Evolutionary conservation across 2,113 vertebrate genomes (phyloP).

Genomic region (western clawed frog (Xenopus tropicalis)): DNA sequence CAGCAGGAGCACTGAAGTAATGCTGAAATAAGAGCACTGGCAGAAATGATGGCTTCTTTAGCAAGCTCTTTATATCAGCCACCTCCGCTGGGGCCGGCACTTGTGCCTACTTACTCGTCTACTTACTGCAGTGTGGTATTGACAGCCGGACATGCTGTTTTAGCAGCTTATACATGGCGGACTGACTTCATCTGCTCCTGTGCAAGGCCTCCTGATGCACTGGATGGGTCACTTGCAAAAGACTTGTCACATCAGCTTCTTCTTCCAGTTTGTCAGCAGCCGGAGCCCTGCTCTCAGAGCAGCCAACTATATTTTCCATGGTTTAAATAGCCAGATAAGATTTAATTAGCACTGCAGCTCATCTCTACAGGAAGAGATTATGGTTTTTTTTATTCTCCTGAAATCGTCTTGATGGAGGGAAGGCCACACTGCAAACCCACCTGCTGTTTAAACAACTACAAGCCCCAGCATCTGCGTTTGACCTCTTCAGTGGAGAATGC

Average conservation of each 20-base stretch:
- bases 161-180: conserved; percentile 2
- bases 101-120: not conserved
- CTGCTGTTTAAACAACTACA: no score
- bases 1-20: no score
- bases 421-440: no score
- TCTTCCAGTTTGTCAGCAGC: not conserved
- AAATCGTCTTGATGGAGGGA: not conserved
- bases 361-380: not conserved
- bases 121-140: not conserved
- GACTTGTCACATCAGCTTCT: conserved; percentile 3
- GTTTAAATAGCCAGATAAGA: conserved; percentile 2
- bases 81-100: not conserved
- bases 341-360: conserved; percentile 2
- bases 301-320: conserved; percentile 3
- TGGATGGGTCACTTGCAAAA: conserved; percentile 1
- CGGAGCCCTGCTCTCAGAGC: not conserved
- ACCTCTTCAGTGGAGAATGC: no score
- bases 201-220: conserved; percentile 1
- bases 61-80: no score
- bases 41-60: no score
- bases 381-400: not conserved
- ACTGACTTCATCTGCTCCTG: conserved; percentile 1
- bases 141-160: conserved; percentile 12
- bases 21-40: no score
- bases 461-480: no score